phyloP scores from a whole-genome alignment of 1,140 invertebrate species.

The Aphaenogaster ashmeadi region DNA sequence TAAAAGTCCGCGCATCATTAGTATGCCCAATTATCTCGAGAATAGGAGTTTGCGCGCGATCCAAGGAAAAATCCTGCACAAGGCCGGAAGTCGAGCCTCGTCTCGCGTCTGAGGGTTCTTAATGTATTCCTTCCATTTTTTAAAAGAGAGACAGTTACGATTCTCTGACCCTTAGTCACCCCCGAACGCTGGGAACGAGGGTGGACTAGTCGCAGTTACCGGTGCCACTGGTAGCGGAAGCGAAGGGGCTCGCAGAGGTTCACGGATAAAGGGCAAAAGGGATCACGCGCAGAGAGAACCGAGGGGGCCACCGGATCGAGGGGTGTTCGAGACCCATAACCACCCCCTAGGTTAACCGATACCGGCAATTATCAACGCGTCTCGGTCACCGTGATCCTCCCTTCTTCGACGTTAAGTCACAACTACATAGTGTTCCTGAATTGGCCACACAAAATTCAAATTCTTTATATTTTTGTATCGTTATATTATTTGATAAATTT shows the following conservation, averaged over 20 bases:
- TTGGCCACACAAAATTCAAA: constrained; percentile 4
- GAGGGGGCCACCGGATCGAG: constrained; percentile 69
- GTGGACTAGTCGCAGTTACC: constrained; percentile 74
- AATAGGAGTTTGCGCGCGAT: constrained; percentile 14
- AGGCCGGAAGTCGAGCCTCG: constrained; percentile 69
- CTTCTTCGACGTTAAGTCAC: neutral
- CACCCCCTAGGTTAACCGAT: constrained; percentile 86
- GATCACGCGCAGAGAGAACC: constrained; percentile 69
- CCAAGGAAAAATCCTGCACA: constrained; percentile 15
- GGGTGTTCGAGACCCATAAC: constrained; percentile 74
- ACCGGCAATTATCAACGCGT: constrained; percentile 87
- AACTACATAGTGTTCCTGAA: constrained; percentile 22
- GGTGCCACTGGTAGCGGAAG: constrained; percentile 81
- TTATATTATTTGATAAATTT: neutral
- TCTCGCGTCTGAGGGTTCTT: constrained; percentile 67
- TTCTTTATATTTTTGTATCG: neutral
- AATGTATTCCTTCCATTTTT: constrained; percentile 77
- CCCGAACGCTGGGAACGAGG: constrained; percentile 72
- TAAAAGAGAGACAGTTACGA: constrained; percentile 75
- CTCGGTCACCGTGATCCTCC: constrained; percentile 74
- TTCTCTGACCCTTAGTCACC: constrained; percentile 76
- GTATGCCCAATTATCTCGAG: constrained; percentile 15
- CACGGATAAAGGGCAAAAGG: constrained; percentile 82
- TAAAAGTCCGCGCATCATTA: constrained; percentile 15
- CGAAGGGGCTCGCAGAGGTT: constrained; percentile 84